Conservation (phyloP, 2,797 vertebrate genomes). For the Pyrocephalus nanus region DNA sequence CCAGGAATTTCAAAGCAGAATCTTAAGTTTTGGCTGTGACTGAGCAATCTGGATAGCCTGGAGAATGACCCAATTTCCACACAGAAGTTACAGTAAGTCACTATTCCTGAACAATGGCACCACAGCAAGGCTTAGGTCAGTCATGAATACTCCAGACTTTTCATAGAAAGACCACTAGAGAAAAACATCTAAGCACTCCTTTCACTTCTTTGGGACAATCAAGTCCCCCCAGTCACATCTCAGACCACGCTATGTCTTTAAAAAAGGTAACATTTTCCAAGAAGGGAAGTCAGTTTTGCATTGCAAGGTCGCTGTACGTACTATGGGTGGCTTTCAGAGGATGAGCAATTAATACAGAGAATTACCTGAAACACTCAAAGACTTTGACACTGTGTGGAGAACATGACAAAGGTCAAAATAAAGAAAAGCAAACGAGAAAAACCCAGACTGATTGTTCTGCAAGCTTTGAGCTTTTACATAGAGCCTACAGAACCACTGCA, state of each 20-base stretch:
- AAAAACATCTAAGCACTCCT: neutral
- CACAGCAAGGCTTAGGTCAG: neutral
- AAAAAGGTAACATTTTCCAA: constrained; percentile 27
- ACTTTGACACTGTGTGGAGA: neutral
- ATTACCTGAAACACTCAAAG: neutral
- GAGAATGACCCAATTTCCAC: neutral
- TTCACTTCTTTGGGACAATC: neutral
- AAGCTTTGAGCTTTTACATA: neutral
- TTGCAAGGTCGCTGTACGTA: neutral
- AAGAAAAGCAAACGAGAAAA: neutral
- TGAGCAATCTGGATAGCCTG: neutral
- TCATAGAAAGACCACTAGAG: constrained; percentile 9
- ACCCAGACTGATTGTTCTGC: neutral
- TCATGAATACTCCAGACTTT: neutral
- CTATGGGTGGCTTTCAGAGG: neutral
- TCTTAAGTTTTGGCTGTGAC: neutral
- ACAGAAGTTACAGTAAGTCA: neutral
- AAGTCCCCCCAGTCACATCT: neutral
- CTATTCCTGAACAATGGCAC: neutral
- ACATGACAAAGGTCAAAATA: neutral
- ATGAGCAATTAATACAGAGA: neutral
- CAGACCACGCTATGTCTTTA: neutral
- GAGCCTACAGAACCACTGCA: neutral
- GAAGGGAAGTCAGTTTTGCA: constrained; percentile 26
- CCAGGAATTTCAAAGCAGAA: neutral